Conservation (phyloP, 1,140 invertebrate genomes). For the Atta cephalotes region DNA sequence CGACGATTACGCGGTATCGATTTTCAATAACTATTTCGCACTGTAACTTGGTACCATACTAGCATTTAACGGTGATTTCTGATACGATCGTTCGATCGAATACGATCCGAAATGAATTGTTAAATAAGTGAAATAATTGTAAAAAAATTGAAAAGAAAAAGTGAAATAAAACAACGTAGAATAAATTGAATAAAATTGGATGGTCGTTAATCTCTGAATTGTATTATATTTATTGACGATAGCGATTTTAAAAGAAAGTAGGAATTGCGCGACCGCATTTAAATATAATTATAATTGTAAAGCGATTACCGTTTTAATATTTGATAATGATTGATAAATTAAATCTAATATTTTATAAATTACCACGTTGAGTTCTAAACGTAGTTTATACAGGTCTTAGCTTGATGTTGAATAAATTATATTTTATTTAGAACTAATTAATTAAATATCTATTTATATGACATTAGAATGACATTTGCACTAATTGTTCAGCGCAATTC, state of each 20-base stretch:
- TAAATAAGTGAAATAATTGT: background rate
- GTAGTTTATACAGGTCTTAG: too few species aligned
- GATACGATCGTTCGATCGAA: background rate
- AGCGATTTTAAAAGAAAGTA: background rate
- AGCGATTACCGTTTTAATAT: background rate
- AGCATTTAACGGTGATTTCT: conserved; percentile 7
- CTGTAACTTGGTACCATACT: background rate
- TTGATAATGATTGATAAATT: background rate
- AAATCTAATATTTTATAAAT: background rate
- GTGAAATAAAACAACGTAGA: conserved; percentile 10
- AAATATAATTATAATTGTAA: background rate
- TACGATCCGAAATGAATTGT: background rate
- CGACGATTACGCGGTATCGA: background rate
- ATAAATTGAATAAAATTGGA: background rate
- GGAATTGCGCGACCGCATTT: background rate
- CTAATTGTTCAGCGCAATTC: background rate
- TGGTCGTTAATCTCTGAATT: background rate
- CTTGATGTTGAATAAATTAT: background rate
- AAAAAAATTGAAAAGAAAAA: background rate
- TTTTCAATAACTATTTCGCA: background rate
- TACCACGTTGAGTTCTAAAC: background rate
- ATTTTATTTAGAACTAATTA: background rate
- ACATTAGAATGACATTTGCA: background rate
- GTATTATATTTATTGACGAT: background rate
- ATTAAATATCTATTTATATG: background rate